phyloP scores from a whole-genome alignment of 1,140 invertebrate species.

The Pachyrhynchus sulphureomaculatus region DNA sequence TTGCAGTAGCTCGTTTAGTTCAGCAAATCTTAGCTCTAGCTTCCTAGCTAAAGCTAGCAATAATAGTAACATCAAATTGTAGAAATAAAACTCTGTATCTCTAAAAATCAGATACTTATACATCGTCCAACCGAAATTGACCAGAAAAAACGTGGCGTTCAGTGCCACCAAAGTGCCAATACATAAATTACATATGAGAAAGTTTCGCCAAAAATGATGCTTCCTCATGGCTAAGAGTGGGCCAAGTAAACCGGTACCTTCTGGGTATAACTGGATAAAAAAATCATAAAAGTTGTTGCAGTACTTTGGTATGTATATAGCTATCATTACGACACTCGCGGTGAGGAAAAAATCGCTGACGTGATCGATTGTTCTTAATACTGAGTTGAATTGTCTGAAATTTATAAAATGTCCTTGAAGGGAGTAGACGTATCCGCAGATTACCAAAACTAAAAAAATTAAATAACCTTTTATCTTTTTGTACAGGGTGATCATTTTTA shows the following conservation, averaged over 20 bases:
- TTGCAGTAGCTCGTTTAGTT: conserved; percentile 21
- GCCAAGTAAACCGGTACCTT: conserved; percentile 24
- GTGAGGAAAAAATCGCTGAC: conserved; percentile 19
- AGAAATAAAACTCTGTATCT: conserved; percentile 24
- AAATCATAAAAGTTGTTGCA: conserved; percentile 15
- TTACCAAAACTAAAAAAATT: conserved; percentile 14
- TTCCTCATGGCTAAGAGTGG: conserved; percentile 24
- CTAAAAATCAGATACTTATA: conserved; percentile 27
- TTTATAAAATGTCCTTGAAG: background rate
- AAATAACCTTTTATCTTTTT: too few species aligned
- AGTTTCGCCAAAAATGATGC: conserved; percentile 26
- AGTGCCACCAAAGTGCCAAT: conserved; percentile 13
- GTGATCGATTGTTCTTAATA: conserved; percentile 9
- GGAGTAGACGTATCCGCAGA: conserved; percentile 12
- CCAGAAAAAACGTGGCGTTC: conserved; percentile 20
- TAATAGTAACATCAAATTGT: conserved; percentile 18
- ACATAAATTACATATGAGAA: conserved; percentile 23
- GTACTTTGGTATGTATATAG: conserved; percentile 23
- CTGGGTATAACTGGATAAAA: conserved; percentile 22
- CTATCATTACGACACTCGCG: conserved; percentile 7
- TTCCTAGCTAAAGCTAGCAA: conserved; percentile 17
- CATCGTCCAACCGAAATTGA: conserved; percentile 15
- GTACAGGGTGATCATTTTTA: too few species aligned
- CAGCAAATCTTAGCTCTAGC: conserved; percentile 28
- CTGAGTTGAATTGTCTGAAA: conserved; percentile 9